Conservation (phyloP, 2,888 invertebrate genomes). For the Beris morrisii region DNA sequence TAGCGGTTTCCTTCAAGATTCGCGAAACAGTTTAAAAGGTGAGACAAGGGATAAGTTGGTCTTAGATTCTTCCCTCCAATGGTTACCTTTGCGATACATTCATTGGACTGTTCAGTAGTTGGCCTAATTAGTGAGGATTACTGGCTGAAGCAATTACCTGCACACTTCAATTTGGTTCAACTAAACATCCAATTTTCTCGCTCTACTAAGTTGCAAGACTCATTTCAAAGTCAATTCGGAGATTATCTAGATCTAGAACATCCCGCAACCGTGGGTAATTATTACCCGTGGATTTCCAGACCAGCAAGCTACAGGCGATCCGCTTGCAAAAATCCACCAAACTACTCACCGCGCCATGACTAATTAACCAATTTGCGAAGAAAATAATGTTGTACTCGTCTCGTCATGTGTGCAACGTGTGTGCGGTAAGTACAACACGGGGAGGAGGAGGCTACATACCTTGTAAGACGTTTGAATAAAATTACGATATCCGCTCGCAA, state of each 20-base stretch:
- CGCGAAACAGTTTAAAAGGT: too few relatives aligned
- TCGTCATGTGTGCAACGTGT: constrained; percentile 5
- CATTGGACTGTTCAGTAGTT: too few relatives aligned
- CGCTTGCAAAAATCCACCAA: background rate
- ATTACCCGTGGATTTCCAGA: too few relatives aligned
- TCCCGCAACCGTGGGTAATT: constrained; percentile 6
- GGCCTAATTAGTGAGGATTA: too few relatives aligned
- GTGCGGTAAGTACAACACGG: background rate
- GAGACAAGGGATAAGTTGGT: too few relatives aligned
- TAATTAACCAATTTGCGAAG: constrained; percentile 35
- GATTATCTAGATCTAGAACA: constrained; percentile 27
- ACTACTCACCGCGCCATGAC: constrained; percentile 25
- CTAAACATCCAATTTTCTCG: too few relatives aligned
- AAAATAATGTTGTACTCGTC: background rate
- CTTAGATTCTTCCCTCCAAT: too few relatives aligned
- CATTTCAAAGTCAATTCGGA: constrained; percentile 21
- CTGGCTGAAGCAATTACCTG: too few relatives aligned
- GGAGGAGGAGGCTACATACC: constrained; percentile 16
- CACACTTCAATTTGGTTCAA: too few relatives aligned
- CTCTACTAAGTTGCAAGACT: background rate
- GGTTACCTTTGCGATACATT: too few relatives aligned
- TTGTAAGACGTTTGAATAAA: constrained; percentile 17
- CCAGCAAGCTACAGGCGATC: too few relatives aligned
- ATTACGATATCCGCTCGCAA: constrained; percentile 28
- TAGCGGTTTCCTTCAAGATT: too few relatives aligned